Conservation (phyloP, 1,140 invertebrate genomes). For the Zaprionus tsacasi region DNA sequence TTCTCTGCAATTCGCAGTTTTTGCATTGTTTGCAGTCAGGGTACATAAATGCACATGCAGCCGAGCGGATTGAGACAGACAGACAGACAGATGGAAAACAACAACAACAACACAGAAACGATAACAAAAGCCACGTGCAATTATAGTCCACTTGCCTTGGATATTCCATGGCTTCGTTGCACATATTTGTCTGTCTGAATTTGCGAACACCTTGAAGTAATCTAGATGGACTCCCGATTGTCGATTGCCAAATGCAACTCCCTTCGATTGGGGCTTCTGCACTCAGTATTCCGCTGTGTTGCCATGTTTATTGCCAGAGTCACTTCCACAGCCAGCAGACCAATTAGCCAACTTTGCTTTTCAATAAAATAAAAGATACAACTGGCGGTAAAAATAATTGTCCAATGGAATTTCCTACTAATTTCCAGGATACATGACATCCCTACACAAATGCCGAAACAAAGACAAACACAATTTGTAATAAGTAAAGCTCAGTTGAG, state of each 20-base stretch:
- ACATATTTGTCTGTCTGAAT: conserved; percentile 6
- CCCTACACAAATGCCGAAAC: not conserved
- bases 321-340: not conserved
- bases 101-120: not conserved
- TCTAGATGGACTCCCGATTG: conserved; percentile 63
- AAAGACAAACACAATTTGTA: conserved; percentile 22
- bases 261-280: conserved; percentile 12
- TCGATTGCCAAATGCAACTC: conserved; percentile 58
- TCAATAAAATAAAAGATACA: no score
- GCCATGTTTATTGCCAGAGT: not conserved
- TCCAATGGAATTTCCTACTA: not conserved
- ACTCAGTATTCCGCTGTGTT: conserved; percentile 7
- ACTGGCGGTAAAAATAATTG: not conserved
- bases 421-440: not conserved
- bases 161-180: not conserved
- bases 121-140: conserved; percentile 27
- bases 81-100: not conserved
- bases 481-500: conserved; percentile 29
- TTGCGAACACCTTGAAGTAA: conserved; percentile 31
- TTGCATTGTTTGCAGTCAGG: conserved; percentile 59
- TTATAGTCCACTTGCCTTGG: conserved; percentile 8
- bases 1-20: conserved; percentile 2
- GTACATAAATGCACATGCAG: conserved; percentile 56
- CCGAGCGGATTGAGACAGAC: conserved; percentile 5
- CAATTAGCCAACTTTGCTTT: not conserved